Evolutionary conservation across 2,797 vertebrate genomes (phyloP).

Genomic region (Columba guinea): DNA sequence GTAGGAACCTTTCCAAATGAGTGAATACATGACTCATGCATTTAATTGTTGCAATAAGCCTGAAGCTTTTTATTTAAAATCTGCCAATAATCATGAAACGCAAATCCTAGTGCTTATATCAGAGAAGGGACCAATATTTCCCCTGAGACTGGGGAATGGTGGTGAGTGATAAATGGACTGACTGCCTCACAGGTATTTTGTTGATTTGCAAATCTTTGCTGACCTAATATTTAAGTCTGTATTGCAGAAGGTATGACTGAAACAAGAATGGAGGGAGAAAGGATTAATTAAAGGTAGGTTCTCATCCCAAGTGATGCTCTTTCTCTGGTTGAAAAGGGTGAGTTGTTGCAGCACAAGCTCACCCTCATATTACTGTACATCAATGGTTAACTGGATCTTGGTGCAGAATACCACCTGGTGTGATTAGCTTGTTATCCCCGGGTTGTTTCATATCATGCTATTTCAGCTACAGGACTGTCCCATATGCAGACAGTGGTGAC

Average conservation of each 20-base stretch:
- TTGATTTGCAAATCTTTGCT: neutral
- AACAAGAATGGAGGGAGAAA: neutral
- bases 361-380: neutral
- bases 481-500: neutral
- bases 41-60: neutral
- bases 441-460: neutral
- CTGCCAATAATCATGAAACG: neutral
- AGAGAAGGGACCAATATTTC: neutral
- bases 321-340: neutral
- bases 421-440: neutral
- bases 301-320: neutral
- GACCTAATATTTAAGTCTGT: neutral
- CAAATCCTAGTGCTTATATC: neutral
- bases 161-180: neutral
- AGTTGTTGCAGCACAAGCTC: neutral
- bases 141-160: neutral
- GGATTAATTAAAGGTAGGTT: neutral
- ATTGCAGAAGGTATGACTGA: neutral
- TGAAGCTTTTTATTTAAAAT: conserved; percentile 9
- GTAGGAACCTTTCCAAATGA: neutral
- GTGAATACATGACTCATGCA: neutral
- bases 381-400: neutral
- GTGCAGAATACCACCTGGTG: neutral
- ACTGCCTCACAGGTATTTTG: neutral
- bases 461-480: neutral